Evolutionary conservation across 2,888 invertebrate species (phyloP), one percentile per base, ranked within the genome.

Genomic region (Sphecodes monilicornis): DNA sequence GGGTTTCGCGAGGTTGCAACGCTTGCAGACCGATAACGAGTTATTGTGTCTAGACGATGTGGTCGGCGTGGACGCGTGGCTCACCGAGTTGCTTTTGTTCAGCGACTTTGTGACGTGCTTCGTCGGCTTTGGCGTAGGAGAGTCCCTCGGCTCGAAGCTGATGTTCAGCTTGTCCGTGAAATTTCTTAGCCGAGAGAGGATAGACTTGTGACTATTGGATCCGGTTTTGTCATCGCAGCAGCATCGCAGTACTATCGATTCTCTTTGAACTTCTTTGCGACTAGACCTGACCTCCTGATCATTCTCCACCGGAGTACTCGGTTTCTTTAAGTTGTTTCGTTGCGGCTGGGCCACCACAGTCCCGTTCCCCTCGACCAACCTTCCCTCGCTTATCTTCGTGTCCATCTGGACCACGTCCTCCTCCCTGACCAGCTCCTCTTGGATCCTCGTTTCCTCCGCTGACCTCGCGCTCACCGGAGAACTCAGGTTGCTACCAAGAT

Each of bases 121-220:
- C n/a, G 86, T 79, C 10, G 89, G 85, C 71, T 92, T 93, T 4
- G 90, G 81, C n/a, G 87, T 76, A 3, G 92, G 92, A 10, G 94
- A 87, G 26, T 95, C 95, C 86, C 94, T 95, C 36, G 94, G 93
- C 76, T 95, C 95, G 84, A 95, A 94, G 66, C 95, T 95, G 80
- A 95, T 94, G 82, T 95, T 95, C 84, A 96, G 92, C 32, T 96
- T 94, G 90, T 96, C 96, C 5, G 96, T 96, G 82, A 96, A 95
- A 76, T 96, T 95, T 54, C 95, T 95, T 80, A 96, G 93, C 32
- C 96, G 94, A 22, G 96, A 94, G 57, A 96, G 93, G 80, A 96
- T 91, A 0, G 96, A 95, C 79, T 94, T 95, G 89, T 95, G 95
- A 89, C 94, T 93, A 77, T 93, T 93, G 16, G 93, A 89, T n/a